Evolutionary conservation across 2,113 vertebrate species (phyloP), one percentile per base, ranked within the genome.

Genomic region (Trogon melanurus): DNA sequence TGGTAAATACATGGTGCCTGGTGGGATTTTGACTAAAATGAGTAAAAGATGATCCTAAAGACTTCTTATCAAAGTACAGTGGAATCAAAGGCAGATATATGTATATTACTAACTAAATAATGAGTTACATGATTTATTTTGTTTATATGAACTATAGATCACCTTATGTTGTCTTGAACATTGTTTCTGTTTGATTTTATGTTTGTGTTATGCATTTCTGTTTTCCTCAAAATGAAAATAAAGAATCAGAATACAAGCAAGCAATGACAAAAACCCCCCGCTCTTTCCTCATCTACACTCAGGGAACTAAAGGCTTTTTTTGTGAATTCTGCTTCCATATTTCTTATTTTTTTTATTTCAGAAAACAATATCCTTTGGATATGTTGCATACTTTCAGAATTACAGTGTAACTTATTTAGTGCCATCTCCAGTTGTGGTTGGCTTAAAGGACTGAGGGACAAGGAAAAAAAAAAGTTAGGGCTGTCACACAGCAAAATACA

Each of bases 351-450:
- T 93, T 92, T 96, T 95, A 94, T 91, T 96, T 95, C 79, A 48
- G 41, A 88, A 96, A 91, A 86, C 61, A 94, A 91, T 95, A 91
- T 92, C 23, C 50, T 76, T 91, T 79, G 45, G 64, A 95, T 95
- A 87, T 95, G 34, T 83, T 94, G 47, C 50, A 69, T 72, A 22
- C 17, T 89, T 93, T 95, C 50, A 92, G 66, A 85, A 96, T 91
- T 96, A 80, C 66, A 51, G 53, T 51, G 53, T 95, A 93, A 97
- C 92, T 91, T 90, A 96, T 69, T 95, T 93, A 96, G 67, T 95
- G 88, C 71, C 80, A 79, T 91, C 60, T 91, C 60, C 23, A 72
- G 67, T 96, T 96, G 92, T 9, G n/a, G 60, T 34, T 97, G 89
- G 93, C 36, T 85, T 94, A 64, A 67, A 88, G 89, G 93, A 85